phyloP scores from a whole-genome alignment of 2,888 invertebrate species.

The Xanthia togata region DNA sequence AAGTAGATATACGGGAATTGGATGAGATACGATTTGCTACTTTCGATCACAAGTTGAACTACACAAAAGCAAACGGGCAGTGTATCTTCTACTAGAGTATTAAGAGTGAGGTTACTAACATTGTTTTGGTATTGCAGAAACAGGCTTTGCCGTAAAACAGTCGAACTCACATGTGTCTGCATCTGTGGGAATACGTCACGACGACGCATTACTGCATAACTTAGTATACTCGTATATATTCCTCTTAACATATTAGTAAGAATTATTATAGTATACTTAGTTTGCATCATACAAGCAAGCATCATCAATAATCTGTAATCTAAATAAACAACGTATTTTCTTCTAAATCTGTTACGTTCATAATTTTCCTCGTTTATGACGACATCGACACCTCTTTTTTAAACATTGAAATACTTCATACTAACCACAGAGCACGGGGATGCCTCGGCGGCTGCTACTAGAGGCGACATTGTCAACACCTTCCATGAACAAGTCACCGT shows the following conservation, averaged over 20 bases:
- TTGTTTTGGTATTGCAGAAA: neutral
- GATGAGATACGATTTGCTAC: neutral
- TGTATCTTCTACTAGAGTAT: neutral
- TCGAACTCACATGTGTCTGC: neutral
- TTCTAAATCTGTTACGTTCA: neutral
- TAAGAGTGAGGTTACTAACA: neutral
- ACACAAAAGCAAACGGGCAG: too few relatives aligned
- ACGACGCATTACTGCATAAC: neutral
- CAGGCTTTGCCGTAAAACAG: neutral
- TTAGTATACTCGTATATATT: neutral
- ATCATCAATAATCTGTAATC: neutral
- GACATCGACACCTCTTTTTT: neutral
- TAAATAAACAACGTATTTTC: neutral
- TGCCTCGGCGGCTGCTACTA: neutral
- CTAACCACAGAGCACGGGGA: neutral
- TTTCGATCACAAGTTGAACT: constrained; percentile 1
- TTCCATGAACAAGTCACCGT: neutral
- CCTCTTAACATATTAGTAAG: neutral
- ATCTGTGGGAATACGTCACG: neutral
- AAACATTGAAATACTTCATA: neutral
- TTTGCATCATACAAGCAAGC: neutral
- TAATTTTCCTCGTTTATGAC: neutral
- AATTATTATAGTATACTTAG: neutral
- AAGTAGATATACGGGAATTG: neutral
- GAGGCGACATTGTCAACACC: neutral